Conservation (phyloP, 2,797 vertebrate species). For the Notoglanidium macrostoma region DNA sequence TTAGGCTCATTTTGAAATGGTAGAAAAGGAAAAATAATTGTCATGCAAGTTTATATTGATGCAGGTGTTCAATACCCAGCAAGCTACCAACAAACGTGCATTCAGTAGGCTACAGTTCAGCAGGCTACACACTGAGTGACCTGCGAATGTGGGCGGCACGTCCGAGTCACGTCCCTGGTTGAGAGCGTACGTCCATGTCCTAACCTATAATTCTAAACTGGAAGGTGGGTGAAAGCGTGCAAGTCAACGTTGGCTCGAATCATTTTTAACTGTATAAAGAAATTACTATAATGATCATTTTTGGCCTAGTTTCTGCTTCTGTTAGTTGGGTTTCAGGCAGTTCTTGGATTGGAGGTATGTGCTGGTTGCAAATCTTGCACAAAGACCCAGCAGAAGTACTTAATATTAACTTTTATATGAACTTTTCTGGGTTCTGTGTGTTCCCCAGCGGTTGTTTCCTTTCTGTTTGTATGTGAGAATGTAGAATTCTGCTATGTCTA, state of each 20-base stretch:
- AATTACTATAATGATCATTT: too few relatives aligned
- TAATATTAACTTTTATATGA: not conserved
- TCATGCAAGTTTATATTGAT: not conserved
- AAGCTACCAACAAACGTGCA: not conserved
- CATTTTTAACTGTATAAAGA: too few relatives aligned
- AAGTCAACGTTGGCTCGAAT: not conserved
- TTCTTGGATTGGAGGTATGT: not conserved
- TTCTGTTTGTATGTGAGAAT: conserved; percentile 12
- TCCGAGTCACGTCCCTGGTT: not conserved
- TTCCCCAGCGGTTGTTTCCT: not conserved
- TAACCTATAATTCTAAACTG: not conserved
- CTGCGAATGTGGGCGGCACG: not conserved
- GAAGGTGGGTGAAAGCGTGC: not conserved
- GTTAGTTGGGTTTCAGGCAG: not conserved
- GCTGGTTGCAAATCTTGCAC: not conserved
- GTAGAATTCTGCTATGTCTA: not conserved
- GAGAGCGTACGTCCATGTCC: not conserved
- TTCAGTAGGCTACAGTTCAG: not conserved
- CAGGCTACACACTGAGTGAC: not conserved
- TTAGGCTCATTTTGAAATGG: not conserved
- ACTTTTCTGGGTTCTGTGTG: not conserved
- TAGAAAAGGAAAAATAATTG: not conserved
- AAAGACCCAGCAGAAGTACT: not conserved
- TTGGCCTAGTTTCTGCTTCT: not conserved
- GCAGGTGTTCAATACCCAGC: not conserved